A percentile compares a stretch with the other conserved stretches of the same genome.
phyloP scores from a whole-genome alignment of 2,888 invertebrate genomes.

The Latrodectus elegans region DNA sequence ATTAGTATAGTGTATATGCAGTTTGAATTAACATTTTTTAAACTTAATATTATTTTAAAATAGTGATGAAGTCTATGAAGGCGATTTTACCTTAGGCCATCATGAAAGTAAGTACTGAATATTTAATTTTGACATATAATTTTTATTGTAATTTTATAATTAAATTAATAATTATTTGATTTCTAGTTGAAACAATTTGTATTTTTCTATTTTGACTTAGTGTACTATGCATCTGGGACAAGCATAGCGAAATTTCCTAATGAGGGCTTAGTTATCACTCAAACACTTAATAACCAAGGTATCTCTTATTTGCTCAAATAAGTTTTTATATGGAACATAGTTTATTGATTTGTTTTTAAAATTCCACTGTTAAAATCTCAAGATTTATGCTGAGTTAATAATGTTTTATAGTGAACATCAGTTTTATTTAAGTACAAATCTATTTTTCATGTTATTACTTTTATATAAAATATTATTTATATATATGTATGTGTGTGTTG shows the following conservation, averaged over 20 bases:
- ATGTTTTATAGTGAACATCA: too few relatives aligned
- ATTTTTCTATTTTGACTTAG: constrained; percentile 71
- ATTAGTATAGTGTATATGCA: constrained; percentile 78
- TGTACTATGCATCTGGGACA: constrained; percentile 94
- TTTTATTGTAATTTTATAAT: neutral
- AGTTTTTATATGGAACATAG: neutral
- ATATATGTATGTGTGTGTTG: too few relatives aligned
- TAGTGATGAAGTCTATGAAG: constrained; percentile 80
- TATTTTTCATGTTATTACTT: too few relatives aligned
- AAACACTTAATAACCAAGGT: constrained; percentile 89
- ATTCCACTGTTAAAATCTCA: neutral
- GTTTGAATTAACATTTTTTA: neutral
- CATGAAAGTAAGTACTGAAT: constrained; percentile 79
- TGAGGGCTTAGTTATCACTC: constrained; percentile 83
- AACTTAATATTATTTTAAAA: constrained; percentile 38
- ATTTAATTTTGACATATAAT: neutral
- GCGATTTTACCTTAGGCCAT: constrained; percentile 89
- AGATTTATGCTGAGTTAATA: neutral
- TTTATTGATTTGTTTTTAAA: constrained; percentile 7
- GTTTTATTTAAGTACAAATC: too few relatives aligned
- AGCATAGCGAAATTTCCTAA: constrained; percentile 88
- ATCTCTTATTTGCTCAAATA: constrained; percentile 68
- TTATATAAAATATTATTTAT: too few relatives aligned
- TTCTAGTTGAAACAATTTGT: neutral
- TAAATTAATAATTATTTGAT: neutral